Conservation (phyloP, 92 coral and sea anemone genomes). For the Parazoanthus swiftii region DNA sequence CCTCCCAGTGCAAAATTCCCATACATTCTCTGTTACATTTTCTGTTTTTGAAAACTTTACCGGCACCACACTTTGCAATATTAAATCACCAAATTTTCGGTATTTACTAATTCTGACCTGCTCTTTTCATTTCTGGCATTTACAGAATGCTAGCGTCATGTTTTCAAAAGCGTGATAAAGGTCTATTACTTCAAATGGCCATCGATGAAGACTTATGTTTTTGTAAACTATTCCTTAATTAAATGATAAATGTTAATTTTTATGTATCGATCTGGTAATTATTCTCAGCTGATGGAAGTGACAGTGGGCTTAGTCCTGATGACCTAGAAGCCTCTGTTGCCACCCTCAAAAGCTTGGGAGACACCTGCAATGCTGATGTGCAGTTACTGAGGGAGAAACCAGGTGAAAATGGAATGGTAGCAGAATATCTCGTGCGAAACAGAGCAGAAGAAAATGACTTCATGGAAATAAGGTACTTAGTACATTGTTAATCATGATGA, state of each 20-base stretch:
- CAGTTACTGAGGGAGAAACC: constrained; percentile 80
- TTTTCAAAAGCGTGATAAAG: too few relatives aligned
- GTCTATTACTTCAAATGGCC: too few relatives aligned
- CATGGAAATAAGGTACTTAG: constrained; percentile 90
- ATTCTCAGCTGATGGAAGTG: constrained; percentile 63
- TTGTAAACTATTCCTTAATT: too few relatives aligned
- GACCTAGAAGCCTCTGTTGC: constrained; percentile 90
- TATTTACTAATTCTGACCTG: too few relatives aligned
- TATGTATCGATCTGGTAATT: neutral
- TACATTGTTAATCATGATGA: neutral
- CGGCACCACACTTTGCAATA: too few relatives aligned
- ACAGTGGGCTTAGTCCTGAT: constrained; percentile 79
- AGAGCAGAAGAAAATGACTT: constrained; percentile 90
- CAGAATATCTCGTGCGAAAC: constrained; percentile 85
- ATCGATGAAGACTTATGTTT: too few relatives aligned
- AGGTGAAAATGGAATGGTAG: constrained; percentile 81
- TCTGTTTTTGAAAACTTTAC: too few relatives aligned
- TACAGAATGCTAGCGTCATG: too few relatives aligned
- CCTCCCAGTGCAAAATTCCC: too few relatives aligned
- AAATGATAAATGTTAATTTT: neutral
- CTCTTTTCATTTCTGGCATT: too few relatives aligned
- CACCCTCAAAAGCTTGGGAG: constrained; percentile 71
- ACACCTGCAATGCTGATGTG: constrained; percentile 79
- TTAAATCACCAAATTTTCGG: too few relatives aligned
- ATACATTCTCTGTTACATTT: too few relatives aligned